Percentiles rank a stretch among this genome's conserved stretches.
Conservation (phyloP, 1,140 invertebrate genomes). For the Steinernema khuongi region DNA sequence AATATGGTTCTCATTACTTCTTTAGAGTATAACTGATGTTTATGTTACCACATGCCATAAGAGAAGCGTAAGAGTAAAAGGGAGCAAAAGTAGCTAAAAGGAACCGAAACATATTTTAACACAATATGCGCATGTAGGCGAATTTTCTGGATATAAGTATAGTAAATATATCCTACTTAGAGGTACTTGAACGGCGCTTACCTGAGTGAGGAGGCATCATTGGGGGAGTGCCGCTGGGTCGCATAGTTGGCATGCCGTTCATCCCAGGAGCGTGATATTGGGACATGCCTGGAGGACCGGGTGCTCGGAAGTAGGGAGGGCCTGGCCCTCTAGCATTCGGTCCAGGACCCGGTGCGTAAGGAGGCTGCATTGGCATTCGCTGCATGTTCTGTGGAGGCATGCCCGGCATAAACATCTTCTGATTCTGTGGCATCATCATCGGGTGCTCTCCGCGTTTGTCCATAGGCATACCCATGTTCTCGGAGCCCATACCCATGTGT, state of each 20-base stretch:
- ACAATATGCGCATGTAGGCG: too few species aligned
- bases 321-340: background rate
- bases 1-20: too few species aligned
- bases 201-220: background rate
- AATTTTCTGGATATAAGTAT: too few species aligned
- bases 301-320: background rate
- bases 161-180: background rate
- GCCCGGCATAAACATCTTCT: conserved; percentile 1
- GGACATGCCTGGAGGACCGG: background rate
- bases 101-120: too few species aligned
- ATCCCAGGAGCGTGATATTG: background rate
- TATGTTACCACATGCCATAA: too few species aligned
- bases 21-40: too few species aligned
- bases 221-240: background rate
- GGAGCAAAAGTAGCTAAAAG: too few species aligned
- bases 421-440: conserved; percentile 1
- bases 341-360: background rate
- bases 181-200: background rate
- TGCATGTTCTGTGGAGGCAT: conserved; percentile 9
- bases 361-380: background rate
- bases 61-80: too few species aligned
- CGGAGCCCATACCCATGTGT: background rate
- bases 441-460: background rate
- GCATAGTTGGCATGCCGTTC: background rate
- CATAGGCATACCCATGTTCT: conserved; percentile 4